Evolutionary conservation across 30 jellyfish, hydroid and myxozoan species (phyloP).

Genomic region (Chironex yamaguchii): DNA sequence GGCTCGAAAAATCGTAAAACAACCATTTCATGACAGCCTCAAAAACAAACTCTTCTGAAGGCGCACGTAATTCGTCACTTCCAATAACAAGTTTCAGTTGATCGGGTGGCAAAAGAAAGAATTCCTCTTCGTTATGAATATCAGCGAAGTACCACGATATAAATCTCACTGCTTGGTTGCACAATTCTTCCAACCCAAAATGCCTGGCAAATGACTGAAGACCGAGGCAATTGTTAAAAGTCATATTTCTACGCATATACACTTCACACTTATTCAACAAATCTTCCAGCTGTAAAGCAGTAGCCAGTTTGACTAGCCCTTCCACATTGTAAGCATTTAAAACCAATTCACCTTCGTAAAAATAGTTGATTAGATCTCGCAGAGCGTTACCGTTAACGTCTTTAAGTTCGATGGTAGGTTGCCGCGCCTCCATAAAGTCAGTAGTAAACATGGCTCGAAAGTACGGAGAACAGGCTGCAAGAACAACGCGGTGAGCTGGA

Average conservation of each 20-base stretch:
- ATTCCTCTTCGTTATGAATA: constrained; percentile 82
- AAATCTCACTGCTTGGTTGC: constrained; percentile 81
- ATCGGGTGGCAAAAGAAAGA: constrained; percentile 69
- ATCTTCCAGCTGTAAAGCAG: constrained; percentile 69
- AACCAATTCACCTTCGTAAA: constrained; percentile 77
- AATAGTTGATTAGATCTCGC: constrained; percentile 79
- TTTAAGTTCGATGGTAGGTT: constrained; percentile 71
- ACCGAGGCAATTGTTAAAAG: constrained; percentile 79
- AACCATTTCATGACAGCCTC: constrained; percentile 94
- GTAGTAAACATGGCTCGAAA: constrained; percentile 94
- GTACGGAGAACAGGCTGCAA: constrained; percentile 96
- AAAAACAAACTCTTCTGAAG: constrained; percentile 82
- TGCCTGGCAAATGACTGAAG: constrained; percentile 80
- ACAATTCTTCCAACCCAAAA: constrained; percentile 74
- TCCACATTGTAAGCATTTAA: constrained; percentile 71
- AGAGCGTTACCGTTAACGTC: constrained; percentile 84
- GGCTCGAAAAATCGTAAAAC: constrained; percentile 63
- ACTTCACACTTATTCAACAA: constrained; percentile 78
- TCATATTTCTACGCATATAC: constrained; percentile 89
- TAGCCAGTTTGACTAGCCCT: constrained; percentile 77
- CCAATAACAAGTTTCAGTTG: constrained; percentile 75
- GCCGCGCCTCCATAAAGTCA: constrained; percentile 79
- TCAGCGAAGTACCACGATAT: constrained; percentile 91
- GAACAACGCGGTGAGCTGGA: constrained; percentile 90
- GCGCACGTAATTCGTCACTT: constrained; percentile 79